Evolutionary conservation across 2,113 vertebrate species (phyloP), one percentile per base, ranked within the genome.

Genomic region (Murina feae): DNA sequence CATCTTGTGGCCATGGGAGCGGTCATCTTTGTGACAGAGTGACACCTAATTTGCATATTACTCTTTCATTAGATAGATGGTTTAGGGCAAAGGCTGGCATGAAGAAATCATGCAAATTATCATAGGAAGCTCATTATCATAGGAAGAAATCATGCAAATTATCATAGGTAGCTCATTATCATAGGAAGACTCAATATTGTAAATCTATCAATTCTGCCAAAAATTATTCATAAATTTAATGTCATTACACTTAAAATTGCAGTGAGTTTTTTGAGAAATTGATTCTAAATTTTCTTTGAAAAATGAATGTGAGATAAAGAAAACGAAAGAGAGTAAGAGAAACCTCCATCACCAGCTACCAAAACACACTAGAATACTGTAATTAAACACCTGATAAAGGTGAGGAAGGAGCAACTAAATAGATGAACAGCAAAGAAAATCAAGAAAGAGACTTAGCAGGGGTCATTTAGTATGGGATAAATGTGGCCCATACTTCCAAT

Each of bases 261-360:
- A 80, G 30, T 39, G 30, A 86, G 13, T 8, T 78, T 85, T 53
- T 28, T 55, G 16, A 95, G 4, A 69, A 80, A 86, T 1, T 78
- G 90, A 89, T 79, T 92, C n/a, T 58, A 89, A 49, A 58, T 93
- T 80, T 74, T 76, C 63, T 69, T 81, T 96, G 76, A 63, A 84
- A 95, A 75, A 74, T 35, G 20, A 37, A 32, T 25, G 18, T 74
- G 53, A 25, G 35, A 75, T 44, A 81, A 68, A 85, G 17, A 87
- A 28, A 94, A 63, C 83, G 47, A 60, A 30, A 47, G 3, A 60
- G n/a, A 47, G 3, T 75, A 91, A 44, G 42, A 82, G 28, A 83
- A 74, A 85, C 21, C 17, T 71, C 9, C 32, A 74, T 23, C 35
- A 63, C 1, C 49, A 83, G 63, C 30, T 51, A 90, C 6, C 30